phyloP scores from a whole-genome alignment of 2,797 vertebrate genomes.

The Basileuterus tristriatus region DNA sequence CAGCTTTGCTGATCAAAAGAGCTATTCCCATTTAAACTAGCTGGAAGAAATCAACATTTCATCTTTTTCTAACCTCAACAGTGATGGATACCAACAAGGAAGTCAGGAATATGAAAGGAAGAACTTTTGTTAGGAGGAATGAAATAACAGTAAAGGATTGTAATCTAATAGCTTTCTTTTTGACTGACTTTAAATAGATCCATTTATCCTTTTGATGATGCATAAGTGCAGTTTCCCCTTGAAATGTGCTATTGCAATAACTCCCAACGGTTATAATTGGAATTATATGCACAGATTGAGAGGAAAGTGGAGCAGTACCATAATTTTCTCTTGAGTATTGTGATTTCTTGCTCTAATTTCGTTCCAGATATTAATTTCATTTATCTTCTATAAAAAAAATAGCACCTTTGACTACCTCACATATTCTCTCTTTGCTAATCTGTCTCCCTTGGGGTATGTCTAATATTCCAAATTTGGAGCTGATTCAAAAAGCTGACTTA shows the following conservation, averaged over 20 bases:
- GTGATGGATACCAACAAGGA: not conserved
- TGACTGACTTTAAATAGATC: not conserved
- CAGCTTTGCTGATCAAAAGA: not conserved
- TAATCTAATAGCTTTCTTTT: not conserved
- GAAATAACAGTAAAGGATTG: not conserved
- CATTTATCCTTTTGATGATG: slow-evolving; percentile 7
- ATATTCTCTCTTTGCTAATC: slow-evolving; percentile 8
- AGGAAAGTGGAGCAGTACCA: slow-evolving; percentile 48
- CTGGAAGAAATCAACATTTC: not conserved
- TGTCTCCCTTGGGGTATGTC: not conserved
- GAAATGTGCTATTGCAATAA: slow-evolving; percentile 23
- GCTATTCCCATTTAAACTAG: not conserved
- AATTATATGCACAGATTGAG: slow-evolving; percentile 30
- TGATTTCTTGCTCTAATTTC: slow-evolving; percentile 62
- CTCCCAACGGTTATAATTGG: slow-evolving; percentile 6
- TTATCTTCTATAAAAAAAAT: slow-evolving; percentile 30
- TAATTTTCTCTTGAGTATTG: slow-evolving; percentile 51
- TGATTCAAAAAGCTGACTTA: slow-evolving; percentile 31
- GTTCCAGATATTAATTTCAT: slow-evolving; percentile 45
- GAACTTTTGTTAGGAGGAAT: not conserved
- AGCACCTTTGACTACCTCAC: not conserved
- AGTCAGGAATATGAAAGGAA: not conserved
- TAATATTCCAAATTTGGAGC: slow-evolving; percentile 9
- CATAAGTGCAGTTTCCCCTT: slow-evolving; percentile 15
- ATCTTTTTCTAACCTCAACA: not conserved